These are phyloP conservation scores for Lithophane semibrunnea DNA, from an alignment of 2,888 invertebrate genomes.

Conservation along the genomic window DNA sequence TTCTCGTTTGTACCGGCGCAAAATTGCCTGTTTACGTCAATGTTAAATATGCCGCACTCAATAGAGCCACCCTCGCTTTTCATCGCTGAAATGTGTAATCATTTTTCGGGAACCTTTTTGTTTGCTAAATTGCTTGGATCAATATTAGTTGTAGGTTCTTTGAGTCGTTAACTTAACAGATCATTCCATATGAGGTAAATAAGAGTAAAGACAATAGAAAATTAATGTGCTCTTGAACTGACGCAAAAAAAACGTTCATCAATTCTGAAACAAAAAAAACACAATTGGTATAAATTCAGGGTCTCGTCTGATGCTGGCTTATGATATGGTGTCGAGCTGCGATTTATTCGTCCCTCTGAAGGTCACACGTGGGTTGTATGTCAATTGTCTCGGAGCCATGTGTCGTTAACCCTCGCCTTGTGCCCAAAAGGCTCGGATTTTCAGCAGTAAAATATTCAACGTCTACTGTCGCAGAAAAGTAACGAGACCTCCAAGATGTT, in stretches of 20 bases:
- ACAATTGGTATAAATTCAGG: slow-evolving; percentile 16
- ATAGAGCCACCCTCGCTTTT: no score
- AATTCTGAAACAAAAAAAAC: slow-evolving; percentile 25
- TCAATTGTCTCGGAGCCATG: slow-evolving; percentile 51
- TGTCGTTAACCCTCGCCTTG: slow-evolving; percentile 47
- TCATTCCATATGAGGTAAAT: slow-evolving; percentile 16
- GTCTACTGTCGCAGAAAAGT: slow-evolving; percentile 41
- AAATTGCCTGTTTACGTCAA: slow-evolving; percentile 43
- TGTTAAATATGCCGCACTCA: slow-evolving; percentile 49
- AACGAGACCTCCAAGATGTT: slow-evolving; percentile 42
- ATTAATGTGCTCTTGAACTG: background rate
- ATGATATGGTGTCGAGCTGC: slow-evolving; percentile 25
- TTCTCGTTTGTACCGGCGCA: slow-evolving; percentile 11
- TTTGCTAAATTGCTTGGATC: slow-evolving; percentile 45
- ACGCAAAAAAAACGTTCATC: slow-evolving; percentile 8
- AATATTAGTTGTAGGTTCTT: slow-evolving; percentile 31
- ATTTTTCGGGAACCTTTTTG: slow-evolving; percentile 43
- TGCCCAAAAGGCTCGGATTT: slow-evolving; percentile 27
- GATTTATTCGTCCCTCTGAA: slow-evolving; percentile 43
- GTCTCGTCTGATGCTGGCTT: slow-evolving; percentile 17
- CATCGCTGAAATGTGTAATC: slow-evolving; percentile 38
- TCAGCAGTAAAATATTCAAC: slow-evolving; percentile 56
- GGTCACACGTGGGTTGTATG: slow-evolving; percentile 55
- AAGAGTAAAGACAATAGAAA: slow-evolving; percentile 4
- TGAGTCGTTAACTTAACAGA: slow-evolving; percentile 31